A percentile compares a stretch with the other conserved stretches of the same genome.
Conservation (phyloP, 2,797 vertebrate genomes). For the Notolepis coatsorum region DNA sequence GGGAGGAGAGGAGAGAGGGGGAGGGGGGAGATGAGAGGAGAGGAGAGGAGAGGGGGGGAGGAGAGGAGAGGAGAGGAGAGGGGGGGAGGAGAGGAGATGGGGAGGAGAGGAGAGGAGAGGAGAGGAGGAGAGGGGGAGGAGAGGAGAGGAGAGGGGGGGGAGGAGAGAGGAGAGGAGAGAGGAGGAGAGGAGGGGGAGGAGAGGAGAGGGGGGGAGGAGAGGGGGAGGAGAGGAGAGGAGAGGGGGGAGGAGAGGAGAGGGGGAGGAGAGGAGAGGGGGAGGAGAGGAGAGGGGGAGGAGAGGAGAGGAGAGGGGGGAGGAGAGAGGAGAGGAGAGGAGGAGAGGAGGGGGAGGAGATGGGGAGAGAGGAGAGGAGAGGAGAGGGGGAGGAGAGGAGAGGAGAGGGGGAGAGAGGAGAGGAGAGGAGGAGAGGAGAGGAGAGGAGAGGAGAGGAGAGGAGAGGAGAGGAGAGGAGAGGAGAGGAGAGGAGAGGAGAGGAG, state of each 20-base stretch:
- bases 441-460: not conserved
- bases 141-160: not conserved
- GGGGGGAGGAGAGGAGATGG: too few species aligned
- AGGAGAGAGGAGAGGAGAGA: not conserved
- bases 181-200: not conserved
- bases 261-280: not conserved
- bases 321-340: not conserved
- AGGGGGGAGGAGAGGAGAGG: not conserved
- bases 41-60: not conserved
- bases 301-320: not conserved
- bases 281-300: too few species aligned
- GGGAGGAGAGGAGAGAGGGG: not conserved
- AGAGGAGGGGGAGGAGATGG: not conserved
- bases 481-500: not conserved
- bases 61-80: not conserved
- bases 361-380: not conserved
- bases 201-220: not conserved
- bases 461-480: not conserved
- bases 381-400: not conserved
- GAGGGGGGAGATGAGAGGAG: not conserved
- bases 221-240: too few species aligned
- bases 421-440: not conserved
- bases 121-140: not conserved
- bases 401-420: not conserved
- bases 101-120: not conserved